These are phyloP conservation scores for Gandaritis pyraliata DNA, from an alignment of 2,888 invertebrate species.

Conservation along the genomic window DNA sequence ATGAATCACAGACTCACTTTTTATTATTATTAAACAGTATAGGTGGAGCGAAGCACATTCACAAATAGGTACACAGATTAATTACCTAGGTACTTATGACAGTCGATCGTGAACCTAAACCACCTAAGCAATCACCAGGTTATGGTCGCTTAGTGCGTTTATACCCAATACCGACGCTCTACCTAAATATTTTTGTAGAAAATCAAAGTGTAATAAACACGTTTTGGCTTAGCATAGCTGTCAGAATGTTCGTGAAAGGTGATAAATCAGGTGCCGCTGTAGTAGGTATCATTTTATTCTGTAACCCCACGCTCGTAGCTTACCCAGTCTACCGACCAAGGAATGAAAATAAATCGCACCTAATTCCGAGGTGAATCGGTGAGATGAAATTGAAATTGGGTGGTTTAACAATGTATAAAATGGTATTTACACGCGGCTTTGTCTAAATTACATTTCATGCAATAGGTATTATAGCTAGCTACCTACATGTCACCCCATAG, in stretches of 20 bases:
- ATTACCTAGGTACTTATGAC: too few species aligned
- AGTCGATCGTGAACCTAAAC: too few species aligned
- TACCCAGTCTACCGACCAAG: slow-evolving; percentile 48
- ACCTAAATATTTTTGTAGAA: slow-evolving; percentile 19
- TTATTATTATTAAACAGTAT: too few species aligned
- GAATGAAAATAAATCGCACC: slow-evolving; percentile 69
- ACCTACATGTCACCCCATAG: too few species aligned
- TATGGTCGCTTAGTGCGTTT: too few species aligned
- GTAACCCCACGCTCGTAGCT: slow-evolving; percentile 51
- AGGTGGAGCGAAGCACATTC: too few species aligned
- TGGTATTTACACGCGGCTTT: background rate
- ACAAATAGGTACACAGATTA: too few species aligned
- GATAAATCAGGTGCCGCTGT: slow-evolving; percentile 51
- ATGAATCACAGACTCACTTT: too few species aligned
- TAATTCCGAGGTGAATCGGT: slow-evolving; percentile 64
- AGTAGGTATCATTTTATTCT: too few species aligned
- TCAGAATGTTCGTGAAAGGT: slow-evolving; percentile 53
- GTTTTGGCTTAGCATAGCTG: slow-evolving; percentile 46
- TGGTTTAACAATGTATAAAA: slow-evolving; percentile 47
- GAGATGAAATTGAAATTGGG: slow-evolving; percentile 69
- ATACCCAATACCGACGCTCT: too few species aligned
- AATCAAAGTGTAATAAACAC: slow-evolving; percentile 23
- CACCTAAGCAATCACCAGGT: too few species aligned
- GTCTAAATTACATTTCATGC: background rate
- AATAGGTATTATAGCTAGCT: too few species aligned